Evolutionary conservation across 2,797 vertebrate genomes (phyloP).

Genomic region (Crenichthys baileyi): DNA sequence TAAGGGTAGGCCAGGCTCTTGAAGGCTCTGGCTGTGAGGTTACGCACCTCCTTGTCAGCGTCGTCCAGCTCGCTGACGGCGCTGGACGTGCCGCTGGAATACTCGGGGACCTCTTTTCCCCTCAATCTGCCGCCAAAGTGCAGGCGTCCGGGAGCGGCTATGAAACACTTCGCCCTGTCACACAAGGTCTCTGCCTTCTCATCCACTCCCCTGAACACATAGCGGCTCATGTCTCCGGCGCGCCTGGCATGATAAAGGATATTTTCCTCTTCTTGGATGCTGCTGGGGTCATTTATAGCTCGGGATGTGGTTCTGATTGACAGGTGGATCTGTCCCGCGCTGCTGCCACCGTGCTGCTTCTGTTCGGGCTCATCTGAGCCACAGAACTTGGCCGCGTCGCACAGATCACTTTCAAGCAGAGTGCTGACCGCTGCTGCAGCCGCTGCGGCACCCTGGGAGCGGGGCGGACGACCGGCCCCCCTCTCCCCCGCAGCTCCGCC

Average conservation of each 20-base stretch:
- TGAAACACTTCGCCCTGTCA: conserved; percentile 78
- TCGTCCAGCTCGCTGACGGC: conserved; percentile 93
- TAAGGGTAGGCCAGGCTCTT: conserved; percentile 92
- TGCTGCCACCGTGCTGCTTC: conserved; percentile 60
- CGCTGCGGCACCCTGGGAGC: conserved; percentile 30
- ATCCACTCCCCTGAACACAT: conserved; percentile 82
- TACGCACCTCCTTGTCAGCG: conserved; percentile 95
- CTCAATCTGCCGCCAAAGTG: conserved; percentile 80
- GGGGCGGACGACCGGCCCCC: conserved; percentile 8
- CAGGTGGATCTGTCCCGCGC: conserved; percentile 90
- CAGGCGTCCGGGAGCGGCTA: conserved; percentile 85
- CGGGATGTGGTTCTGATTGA: conserved; percentile 93
- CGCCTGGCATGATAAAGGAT: conserved; percentile 83
- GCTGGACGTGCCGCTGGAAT: conserved; percentile 89
- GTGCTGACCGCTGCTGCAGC: conserved; percentile 75
- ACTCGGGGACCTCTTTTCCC: conserved; percentile 81
- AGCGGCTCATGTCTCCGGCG: conserved; percentile 86
- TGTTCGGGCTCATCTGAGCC: conserved; percentile 67
- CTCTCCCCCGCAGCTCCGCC: conserved; percentile 67
- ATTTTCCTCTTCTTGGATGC: conserved; percentile 84
- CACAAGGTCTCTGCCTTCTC: conserved; percentile 73
- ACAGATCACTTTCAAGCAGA: conserved; percentile 82
- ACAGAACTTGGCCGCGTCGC: conserved; percentile 65
- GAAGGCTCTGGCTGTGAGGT: conserved; percentile 90
- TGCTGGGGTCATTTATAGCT: conserved; percentile 92